phyloP scores from a whole-genome alignment of 1,140 invertebrate genomes.

The Drosophila tsacasi region DNA sequence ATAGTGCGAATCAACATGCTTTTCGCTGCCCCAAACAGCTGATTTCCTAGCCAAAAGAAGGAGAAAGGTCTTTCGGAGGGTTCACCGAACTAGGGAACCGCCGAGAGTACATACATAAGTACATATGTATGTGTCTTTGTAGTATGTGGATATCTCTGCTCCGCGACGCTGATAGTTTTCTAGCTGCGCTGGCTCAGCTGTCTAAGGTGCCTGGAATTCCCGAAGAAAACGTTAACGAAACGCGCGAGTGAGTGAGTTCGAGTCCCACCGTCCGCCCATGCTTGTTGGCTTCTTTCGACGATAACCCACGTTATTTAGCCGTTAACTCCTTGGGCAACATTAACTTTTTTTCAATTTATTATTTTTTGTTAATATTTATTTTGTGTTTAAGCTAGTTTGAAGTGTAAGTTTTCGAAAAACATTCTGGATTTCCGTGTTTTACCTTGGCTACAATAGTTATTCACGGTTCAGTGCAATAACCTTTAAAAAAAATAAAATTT shows the following conservation, averaged over 20 bases:
- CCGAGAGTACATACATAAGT: background rate
- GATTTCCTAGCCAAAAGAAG: conserved; percentile 9
- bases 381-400: too few species aligned
- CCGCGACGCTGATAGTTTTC: background rate
- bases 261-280: conserved; percentile 52
- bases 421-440: too few species aligned
- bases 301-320: conserved; percentile 72
- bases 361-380: background rate
- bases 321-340: conserved; percentile 75
- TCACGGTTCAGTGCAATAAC: background rate
- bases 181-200: conserved; percentile 38
- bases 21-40: conserved; percentile 26
- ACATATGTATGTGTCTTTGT: background rate
- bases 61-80: background rate
- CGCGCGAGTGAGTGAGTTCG: conserved; percentile 41
- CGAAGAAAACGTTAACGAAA: background rate
- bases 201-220: conserved; percentile 47
- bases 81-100: conserved; percentile 9
- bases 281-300: conserved; percentile 80
- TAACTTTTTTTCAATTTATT: conserved; percentile 43
- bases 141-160: background rate
- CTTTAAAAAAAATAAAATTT: background rate
- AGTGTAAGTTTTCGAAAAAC: too few species aligned
- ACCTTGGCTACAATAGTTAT: background rate
- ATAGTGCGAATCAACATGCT: conserved; percentile 47